A percentile compares a stretch with the other conserved stretches of the same genome.
These are phyloP conservation scores for Anolis sagrei DNA, from an alignment of 2,113 vertebrate species.

Conservation along the genomic window DNA sequence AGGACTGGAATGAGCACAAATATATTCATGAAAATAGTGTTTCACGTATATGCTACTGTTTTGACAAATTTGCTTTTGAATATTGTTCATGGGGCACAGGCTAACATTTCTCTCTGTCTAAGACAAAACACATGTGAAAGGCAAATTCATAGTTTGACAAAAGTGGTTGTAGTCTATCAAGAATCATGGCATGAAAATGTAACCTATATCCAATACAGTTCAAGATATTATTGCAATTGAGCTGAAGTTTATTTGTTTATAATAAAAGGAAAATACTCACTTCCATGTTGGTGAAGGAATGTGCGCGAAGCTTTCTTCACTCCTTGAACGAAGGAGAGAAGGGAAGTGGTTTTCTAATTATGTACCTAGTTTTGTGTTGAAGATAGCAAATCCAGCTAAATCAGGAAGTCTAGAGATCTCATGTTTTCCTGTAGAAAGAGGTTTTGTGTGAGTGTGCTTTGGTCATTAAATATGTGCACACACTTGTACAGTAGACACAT, in stretches of 20 bases:
- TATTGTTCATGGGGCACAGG: not conserved
- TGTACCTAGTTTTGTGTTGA: slow-evolving; percentile 36
- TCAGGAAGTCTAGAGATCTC: not conserved
- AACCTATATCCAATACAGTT: not conserved
- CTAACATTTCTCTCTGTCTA: not conserved
- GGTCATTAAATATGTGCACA: not conserved
- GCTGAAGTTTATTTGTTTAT: not conserved
- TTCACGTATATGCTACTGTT: not conserved
- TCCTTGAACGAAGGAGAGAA: slow-evolving; percentile 18
- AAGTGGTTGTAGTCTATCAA: not conserved
- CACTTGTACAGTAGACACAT: not conserved
- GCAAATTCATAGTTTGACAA: fast-evolving
- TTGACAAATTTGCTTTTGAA: not conserved
- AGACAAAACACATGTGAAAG: not conserved
- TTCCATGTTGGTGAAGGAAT: slow-evolving; percentile 19
- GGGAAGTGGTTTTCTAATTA: slow-evolving; percentile 48
- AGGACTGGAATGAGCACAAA: not conserved
- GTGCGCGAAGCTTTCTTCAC: not conserved
- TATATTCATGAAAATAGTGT: not conserved
- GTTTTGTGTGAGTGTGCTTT: not conserved
- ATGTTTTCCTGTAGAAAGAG: not conserved
- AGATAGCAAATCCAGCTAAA: slow-evolving; percentile 50
- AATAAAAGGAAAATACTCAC: slow-evolving; percentile 56
- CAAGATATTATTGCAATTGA: not conserved
- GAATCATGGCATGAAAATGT: not conserved